A percentile compares a stretch with the other conserved stretches of the same genome.
Evolutionary conservation across 2,113 vertebrate genomes (phyloP).

Genomic region (Osmerus mordax): DNA sequence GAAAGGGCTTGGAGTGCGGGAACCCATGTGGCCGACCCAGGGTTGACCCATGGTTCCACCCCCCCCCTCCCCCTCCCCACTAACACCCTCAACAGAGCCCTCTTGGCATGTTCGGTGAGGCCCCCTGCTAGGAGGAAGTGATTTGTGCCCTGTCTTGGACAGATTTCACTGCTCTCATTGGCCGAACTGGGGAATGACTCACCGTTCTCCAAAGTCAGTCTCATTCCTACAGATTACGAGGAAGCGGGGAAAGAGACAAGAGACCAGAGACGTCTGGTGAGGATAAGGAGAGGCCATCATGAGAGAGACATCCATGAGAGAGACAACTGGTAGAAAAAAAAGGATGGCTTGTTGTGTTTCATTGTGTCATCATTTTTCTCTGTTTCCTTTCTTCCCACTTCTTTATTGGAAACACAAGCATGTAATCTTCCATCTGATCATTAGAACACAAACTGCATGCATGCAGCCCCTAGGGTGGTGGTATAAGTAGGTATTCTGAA

Average conservation of each 20-base stretch:
- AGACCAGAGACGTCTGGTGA: background rate
- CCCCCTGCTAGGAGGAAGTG: constrained; percentile 19
- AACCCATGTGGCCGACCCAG: constrained; percentile 39
- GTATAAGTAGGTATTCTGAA: constrained; percentile 54
- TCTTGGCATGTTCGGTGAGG: constrained; percentile 28
- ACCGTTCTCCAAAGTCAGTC: background rate
- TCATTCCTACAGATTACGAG: constrained; percentile 12
- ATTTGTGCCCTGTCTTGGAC: constrained; percentile 39
- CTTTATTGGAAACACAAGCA: constrained; percentile 60
- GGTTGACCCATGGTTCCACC: constrained; percentile 32
- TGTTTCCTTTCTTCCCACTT: background rate
- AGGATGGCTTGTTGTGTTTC: constrained; percentile 20
- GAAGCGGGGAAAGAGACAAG: background rate
- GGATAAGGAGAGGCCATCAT: background rate
- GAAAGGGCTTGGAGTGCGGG: background rate
- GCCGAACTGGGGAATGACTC: constrained; percentile 16
- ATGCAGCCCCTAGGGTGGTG: constrained; percentile 28
- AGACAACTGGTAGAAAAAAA: background rate
- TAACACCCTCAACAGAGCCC: constrained; percentile 34
- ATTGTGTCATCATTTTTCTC: background rate
- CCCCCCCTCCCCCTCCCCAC: background rate
- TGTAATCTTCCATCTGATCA: constrained; percentile 53
- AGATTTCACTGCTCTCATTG: constrained; percentile 39
- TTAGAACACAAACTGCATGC: constrained; percentile 37
- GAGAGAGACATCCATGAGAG: background rate